Percentiles rank a stretch among this genome's conserved stretches.
phyloP scores from a whole-genome alignment of 2,888 invertebrate species.

The Sclerodermus sp. region DNA sequence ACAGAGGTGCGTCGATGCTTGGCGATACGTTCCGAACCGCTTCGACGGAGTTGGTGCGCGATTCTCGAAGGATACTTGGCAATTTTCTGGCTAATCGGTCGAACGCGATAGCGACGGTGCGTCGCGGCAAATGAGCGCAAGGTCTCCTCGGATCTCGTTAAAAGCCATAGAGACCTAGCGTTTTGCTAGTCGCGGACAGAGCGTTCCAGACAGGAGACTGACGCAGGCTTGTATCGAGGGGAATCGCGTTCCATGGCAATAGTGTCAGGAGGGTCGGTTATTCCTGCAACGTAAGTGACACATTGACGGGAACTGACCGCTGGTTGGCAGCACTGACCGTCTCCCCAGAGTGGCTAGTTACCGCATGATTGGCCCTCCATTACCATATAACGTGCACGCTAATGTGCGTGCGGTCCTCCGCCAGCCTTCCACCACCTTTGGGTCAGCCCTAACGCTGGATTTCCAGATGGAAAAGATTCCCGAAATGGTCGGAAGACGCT shows the following conservation, averaged over 20 bases:
- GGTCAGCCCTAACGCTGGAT: slow-evolving; percentile 14
- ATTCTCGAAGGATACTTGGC: background rate
- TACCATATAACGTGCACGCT: slow-evolving; percentile 51
- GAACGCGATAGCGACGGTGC: background rate
- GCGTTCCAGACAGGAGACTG: slow-evolving; percentile 37
- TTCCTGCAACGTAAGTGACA: slow-evolving; percentile 56
- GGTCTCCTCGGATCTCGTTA: slow-evolving; percentile 12
- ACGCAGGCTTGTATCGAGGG: slow-evolving; percentile 44
- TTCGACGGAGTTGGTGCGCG: too few relatives aligned
- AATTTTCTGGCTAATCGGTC: too few relatives aligned
- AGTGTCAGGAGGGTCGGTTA: slow-evolving; percentile 48
- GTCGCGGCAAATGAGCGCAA: background rate
- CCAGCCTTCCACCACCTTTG: slow-evolving; percentile 25
- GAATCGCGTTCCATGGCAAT: slow-evolving; percentile 32
- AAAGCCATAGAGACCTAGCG: slow-evolving; percentile 19
- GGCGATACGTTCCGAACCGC: too few relatives aligned
- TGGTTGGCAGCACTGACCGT: slow-evolving; percentile 54
- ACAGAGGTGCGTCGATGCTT: too few relatives aligned
- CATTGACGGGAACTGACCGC: slow-evolving; percentile 57
- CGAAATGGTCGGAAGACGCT: background rate
- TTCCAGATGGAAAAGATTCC: background rate
- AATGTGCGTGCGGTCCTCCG: slow-evolving; percentile 33
- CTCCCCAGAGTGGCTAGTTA: slow-evolving; percentile 56
- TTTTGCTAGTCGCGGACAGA: slow-evolving; percentile 32
- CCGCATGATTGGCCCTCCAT: slow-evolving; percentile 59